A percentile compares a stretch with the other conserved stretches of the same genome.
These are phyloP conservation scores for Neomonachus schauinslandi DNA, from an alignment of 2,113 vertebrate genomes.

Conservation along the genomic window DNA sequence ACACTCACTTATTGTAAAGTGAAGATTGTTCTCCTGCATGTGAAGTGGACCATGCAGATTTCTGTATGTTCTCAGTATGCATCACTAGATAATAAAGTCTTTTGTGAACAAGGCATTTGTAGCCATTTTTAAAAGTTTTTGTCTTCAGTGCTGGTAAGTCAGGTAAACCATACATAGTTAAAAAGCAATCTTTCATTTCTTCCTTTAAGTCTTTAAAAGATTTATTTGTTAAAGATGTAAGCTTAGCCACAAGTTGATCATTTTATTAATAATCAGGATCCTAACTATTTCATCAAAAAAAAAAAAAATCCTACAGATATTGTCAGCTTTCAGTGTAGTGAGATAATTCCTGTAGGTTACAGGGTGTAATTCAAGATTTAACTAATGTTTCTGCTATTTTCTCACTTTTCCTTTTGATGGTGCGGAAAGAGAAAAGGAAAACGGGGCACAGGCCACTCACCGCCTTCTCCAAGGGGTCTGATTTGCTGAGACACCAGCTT, in stretches of 20 bases:
- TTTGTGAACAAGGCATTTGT: conserved; percentile 93
- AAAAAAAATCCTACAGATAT: conserved; percentile 76
- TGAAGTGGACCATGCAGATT: conserved; percentile 91
- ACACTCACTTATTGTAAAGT: conserved; percentile 93
- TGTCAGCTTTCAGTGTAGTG: conserved; percentile 88
- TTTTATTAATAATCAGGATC: conserved; percentile 80
- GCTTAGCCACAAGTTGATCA: conserved; percentile 62
- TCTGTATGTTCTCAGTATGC: conserved; percentile 94
- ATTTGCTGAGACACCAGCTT: conserved; percentile 95
- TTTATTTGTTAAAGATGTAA: conserved; percentile 79
- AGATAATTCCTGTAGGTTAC: conserved; percentile 88
- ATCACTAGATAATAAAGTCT: conserved; percentile 94
- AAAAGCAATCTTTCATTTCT: conserved; percentile 82
- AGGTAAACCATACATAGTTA: conserved; percentile 86
- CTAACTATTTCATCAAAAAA: conserved; percentile 79
- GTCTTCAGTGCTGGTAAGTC: conserved; percentile 90
- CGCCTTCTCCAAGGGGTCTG: conserved; percentile 92
- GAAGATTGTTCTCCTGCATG: conserved; percentile 92
- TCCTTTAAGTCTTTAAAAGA: conserved; percentile 80
- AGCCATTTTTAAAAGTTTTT: conserved; percentile 91
- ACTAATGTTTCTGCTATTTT: conserved; percentile 96
- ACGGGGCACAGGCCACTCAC: conserved; percentile 92
- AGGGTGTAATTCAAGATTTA: conserved; percentile 86
- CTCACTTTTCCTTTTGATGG: conserved; percentile 96
- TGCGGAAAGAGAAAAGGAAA: conserved; percentile 95